phyloP scores from a whole-genome alignment of 2,113 vertebrate species.

The Zingel zingel region DNA sequence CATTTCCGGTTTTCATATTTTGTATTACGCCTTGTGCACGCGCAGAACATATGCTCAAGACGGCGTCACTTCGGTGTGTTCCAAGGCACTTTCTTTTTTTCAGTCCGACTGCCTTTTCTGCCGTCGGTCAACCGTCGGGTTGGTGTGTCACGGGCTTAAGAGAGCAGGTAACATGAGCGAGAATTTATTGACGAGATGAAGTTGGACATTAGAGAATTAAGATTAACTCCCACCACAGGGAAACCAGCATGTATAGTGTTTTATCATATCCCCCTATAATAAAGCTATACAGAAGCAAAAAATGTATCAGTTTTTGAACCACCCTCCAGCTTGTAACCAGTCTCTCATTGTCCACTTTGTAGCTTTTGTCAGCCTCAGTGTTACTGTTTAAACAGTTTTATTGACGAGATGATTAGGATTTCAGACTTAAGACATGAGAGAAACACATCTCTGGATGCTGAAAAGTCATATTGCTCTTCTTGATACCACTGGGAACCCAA shows the following conservation, averaged over 20 bases:
- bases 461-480: slow-evolving; percentile 66
- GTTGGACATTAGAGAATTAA: neutral
- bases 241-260: neutral
- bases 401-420: slow-evolving; percentile 46
- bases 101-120: no score
- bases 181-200: neutral
- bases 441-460: slow-evolving; percentile 42
- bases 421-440: slow-evolving; percentile 33
- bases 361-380: neutral
- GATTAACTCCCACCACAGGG: neutral
- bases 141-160: no score
- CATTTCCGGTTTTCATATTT: no score
- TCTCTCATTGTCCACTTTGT: slow-evolving; percentile 24
- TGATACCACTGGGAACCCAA: slow-evolving; percentile 65
- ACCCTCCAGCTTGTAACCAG: neutral
- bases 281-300: slow-evolving; percentile 1
- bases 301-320: neutral
- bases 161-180: neutral
- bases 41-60: no score
- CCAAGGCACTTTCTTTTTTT: no score
- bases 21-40: no score
- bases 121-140: no score
- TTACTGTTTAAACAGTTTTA: slow-evolving; percentile 30
- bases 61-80: no score
- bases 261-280: neutral